These are phyloP conservation scores for Limnodromus scolopaceus DNA, from an alignment of 2,797 vertebrate genomes.

Conservation along the genomic window DNA sequence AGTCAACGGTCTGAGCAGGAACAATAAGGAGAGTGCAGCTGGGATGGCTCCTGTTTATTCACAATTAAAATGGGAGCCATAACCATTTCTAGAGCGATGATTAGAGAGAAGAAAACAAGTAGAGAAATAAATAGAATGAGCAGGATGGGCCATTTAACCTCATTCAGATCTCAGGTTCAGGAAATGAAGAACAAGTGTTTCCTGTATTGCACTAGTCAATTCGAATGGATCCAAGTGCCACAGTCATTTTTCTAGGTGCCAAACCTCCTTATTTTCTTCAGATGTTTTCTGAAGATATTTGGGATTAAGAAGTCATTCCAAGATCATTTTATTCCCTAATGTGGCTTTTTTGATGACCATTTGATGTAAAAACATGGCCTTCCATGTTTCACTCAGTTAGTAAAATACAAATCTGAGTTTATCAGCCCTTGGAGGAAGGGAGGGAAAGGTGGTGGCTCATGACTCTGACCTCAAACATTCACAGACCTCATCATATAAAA, in stretches of 20 bases:
- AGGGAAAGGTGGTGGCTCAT: neutral
- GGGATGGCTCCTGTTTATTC: neutral
- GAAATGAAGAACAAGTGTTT: neutral
- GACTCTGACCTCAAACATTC: neutral
- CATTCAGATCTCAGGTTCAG: neutral
- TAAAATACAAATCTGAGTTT: neutral
- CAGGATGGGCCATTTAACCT: neutral
- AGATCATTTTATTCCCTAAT: neutral
- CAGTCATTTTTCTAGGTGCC: neutral
- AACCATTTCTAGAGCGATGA: neutral
- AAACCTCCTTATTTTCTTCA: neutral
- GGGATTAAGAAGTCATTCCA: neutral
- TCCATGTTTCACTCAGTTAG: neutral
- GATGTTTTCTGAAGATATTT: neutral
- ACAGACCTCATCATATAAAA: neutral
- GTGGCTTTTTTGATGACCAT: accelerated
- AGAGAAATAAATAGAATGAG: neutral
- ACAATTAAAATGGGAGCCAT: neutral
- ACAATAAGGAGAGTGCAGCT: neutral
- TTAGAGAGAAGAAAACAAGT: neutral
- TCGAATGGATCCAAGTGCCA: accelerated
- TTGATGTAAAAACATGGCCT: neutral
- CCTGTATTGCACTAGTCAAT: neutral
- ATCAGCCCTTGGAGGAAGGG: neutral
- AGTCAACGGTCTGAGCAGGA: neutral